These are phyloP conservation scores for Platygyra sinensis DNA, from an alignment of 64 coral and sea anemone genomes.

Conservation along the genomic window DNA sequence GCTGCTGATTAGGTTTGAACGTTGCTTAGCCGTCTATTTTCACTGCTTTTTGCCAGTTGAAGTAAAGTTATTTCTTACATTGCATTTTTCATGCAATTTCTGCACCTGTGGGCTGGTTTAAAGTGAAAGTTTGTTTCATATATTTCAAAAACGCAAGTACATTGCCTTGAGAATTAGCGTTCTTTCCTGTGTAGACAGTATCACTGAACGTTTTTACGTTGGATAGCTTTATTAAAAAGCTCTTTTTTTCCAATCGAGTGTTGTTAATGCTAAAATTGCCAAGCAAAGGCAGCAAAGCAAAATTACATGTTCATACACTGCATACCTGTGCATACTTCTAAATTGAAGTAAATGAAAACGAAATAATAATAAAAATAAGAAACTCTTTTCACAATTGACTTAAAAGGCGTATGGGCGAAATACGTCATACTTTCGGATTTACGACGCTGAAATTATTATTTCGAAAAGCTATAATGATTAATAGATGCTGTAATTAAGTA, in stretches of 20 bases:
- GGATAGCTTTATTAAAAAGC: neutral
- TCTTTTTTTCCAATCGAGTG: neutral
- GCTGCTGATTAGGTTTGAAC: no score
- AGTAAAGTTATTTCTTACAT: neutral
- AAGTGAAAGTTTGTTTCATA: neutral
- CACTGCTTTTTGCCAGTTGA: neutral
- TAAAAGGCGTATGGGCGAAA: slow-evolving; percentile 26
- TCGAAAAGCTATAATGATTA: neutral
- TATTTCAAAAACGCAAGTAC: neutral
- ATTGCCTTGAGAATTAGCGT: neutral
- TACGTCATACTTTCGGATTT: neutral
- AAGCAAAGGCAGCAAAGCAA: neutral
- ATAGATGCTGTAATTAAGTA: slow-evolving; percentile 7
- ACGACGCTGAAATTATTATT: slow-evolving; percentile 20
- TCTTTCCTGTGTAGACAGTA: no score
- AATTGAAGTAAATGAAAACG: neutral
- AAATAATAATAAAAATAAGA: neutral
- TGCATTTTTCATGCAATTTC: slow-evolving; percentile 17
- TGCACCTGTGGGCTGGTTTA: slow-evolving; percentile 7
- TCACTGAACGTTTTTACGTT: no score
- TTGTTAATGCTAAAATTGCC: neutral
- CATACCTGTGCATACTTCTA: neutral
- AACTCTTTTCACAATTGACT: slow-evolving; percentile 6
- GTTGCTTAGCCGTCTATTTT: slow-evolving; percentile 13
- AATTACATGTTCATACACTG: neutral